Percentiles rank a stretch among this genome's conserved stretches.
These are phyloP conservation scores for Pluvianellus socialis DNA, from an alignment of 2,113 vertebrate species.

Conservation along the genomic window DNA sequence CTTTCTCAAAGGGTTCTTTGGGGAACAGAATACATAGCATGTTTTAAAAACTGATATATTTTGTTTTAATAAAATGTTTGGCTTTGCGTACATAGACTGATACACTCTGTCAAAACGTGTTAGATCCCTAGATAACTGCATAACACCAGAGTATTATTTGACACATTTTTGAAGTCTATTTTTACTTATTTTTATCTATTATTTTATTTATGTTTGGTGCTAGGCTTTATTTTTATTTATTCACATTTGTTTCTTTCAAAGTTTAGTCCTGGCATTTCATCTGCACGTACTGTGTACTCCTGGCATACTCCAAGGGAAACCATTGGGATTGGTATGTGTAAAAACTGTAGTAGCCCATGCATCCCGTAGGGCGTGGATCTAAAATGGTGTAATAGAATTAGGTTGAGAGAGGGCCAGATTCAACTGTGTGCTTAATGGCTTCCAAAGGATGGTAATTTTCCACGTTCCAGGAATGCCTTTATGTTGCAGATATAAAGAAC, in stretches of 20 bases:
- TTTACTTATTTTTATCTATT: slow-evolving; percentile 55
- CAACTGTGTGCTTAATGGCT: background rate
- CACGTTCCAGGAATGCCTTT: background rate
- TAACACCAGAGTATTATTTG: slow-evolving; percentile 60
- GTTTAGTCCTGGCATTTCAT: background rate
- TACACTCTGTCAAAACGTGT: slow-evolving; percentile 65
- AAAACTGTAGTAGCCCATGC: background rate
- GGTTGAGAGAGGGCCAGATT: background rate
- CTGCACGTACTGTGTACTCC: background rate
- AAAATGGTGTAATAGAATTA: background rate
- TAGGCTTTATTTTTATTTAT: slow-evolving; percentile 49
- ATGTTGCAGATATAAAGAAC: background rate
- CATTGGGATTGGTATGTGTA: background rate
- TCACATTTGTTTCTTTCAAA: slow-evolving; percentile 12
- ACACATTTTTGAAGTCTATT: slow-evolving; percentile 58
- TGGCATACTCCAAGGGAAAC: background rate
- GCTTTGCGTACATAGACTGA: slow-evolving; percentile 51
- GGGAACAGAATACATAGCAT: slow-evolving; percentile 43
- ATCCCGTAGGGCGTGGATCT: background rate
- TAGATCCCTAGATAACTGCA: slow-evolving; percentile 62
- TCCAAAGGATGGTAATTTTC: background rate
- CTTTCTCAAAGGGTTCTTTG: slow-evolving; percentile 38
- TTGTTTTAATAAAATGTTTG: slow-evolving; percentile 71
- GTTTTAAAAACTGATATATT: slow-evolving; percentile 65
- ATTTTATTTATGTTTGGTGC: slow-evolving; percentile 49